Percentiles rank a stretch among this genome's conserved stretches.
These are phyloP conservation scores for Amblyjoppa proteus DNA, from an alignment of 2,888 invertebrate genomes.

Conservation along the genomic window DNA sequence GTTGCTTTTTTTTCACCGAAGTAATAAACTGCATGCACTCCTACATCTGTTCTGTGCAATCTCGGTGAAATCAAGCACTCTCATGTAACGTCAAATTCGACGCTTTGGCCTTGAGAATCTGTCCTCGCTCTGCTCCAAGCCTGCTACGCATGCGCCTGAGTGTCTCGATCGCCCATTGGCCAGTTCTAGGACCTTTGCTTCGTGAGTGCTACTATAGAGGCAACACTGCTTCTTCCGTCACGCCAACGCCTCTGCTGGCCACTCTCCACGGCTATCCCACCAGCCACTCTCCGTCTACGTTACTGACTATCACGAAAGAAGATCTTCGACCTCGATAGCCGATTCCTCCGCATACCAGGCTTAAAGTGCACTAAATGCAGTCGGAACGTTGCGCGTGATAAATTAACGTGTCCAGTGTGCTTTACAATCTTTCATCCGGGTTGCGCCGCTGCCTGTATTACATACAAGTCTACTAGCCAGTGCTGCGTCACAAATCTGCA, in stretches of 20 bases:
- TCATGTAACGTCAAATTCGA: neutral
- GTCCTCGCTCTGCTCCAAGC: neutral
- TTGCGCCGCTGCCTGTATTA: neutral
- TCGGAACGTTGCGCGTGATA: neutral
- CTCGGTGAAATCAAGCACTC: neutral
- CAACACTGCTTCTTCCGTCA: neutral
- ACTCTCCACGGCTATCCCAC: rapidly evolving
- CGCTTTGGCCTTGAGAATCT: too few relatives aligned
- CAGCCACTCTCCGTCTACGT: neutral
- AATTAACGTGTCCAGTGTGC: neutral
- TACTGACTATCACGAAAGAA: neutral
- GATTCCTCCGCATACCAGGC: neutral
- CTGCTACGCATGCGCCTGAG: neutral
- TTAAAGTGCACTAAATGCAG: neutral
- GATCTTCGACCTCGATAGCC: neutral
- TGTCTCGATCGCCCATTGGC: neutral
- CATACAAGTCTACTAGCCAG: neutral
- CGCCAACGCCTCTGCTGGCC: neutral
- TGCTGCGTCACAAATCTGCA: neutral
- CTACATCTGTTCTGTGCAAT: neutral
- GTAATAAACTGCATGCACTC: neutral
- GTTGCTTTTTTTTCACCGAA: neutral
- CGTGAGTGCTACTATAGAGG: neutral
- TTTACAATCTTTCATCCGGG: neutral
- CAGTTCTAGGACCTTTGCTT: neutral